These are phyloP conservation scores for Okapia johnstoni DNA, from an alignment of 2,113 vertebrate species.

Conservation along the genomic window DNA sequence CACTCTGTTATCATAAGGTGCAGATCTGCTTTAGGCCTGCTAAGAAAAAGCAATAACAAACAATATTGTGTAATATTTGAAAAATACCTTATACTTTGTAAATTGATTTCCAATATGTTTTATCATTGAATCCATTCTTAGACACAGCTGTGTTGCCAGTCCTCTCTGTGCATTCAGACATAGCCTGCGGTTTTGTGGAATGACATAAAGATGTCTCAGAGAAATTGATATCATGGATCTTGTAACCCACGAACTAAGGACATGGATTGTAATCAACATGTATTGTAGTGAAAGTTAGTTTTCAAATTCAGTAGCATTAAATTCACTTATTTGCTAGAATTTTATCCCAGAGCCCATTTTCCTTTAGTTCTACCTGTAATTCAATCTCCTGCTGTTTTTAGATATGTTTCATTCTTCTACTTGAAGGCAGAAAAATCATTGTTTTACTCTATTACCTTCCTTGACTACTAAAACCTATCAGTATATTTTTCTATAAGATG, in stretches of 20 bases:
- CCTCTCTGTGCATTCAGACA: neutral
- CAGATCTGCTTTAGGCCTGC: neutral
- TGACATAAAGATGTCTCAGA: neutral
- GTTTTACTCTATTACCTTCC: neutral
- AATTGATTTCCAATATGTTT: neutral
- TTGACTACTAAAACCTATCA: neutral
- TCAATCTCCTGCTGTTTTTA: neutral
- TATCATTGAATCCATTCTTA: neutral
- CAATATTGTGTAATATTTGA: neutral
- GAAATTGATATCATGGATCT: neutral
- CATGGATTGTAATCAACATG: neutral
- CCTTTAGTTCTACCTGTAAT: neutral
- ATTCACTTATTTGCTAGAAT: neutral
- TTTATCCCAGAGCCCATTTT: neutral
- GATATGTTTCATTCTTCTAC: neutral
- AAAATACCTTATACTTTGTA: neutral
- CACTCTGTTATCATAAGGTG: neutral
- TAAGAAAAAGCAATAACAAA: neutral
- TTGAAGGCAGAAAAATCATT: neutral
- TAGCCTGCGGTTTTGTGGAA: neutral
- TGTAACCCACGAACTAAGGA: neutral
- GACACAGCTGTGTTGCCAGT: neutral
- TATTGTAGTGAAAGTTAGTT: neutral
- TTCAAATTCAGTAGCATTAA: neutral
- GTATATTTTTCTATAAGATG: neutral